Base-by-base conservation (phyloP, 2,888 invertebrate species). In the Pyrochroa serraticornis region DNA sequence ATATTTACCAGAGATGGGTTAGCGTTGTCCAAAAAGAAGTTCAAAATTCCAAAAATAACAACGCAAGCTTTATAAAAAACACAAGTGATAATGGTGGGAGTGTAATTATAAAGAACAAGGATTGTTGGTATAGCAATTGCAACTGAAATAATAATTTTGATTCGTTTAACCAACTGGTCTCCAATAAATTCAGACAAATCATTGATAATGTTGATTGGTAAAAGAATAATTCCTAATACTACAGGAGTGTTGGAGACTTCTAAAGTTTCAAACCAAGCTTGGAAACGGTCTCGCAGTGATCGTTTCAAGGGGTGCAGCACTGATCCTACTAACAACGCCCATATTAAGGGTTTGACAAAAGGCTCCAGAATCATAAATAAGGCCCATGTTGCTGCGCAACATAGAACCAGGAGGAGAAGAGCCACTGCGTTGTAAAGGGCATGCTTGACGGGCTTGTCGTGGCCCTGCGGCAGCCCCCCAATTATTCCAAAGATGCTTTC, bases 281-380 rank as follows among this genome's bases (percentile, higher is more conserved):
- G 87, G 13, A 94, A 83, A 59, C 85, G 82, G 58, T 87, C 87
- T 0, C 94, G 88, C 39, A 97, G 78, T 52, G 86, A 88, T 60
- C 90, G 85, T 78, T 98, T 98, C 73, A 96, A 90, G 0, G 98
- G 98, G 78, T 96, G 95, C n/a, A 98, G 83, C 35, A 97, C 91
- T 0, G 97, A 95, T n/a, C 99, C 99, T 71, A 96, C 93, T 32
- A 99, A 82, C 53, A 96, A 82, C 0, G 98, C 97, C 98, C 98
- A 99, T 67, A 97, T 84, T 49, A 99, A 79, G 0, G 98, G 97
- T 67, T 93, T 91, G 33, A 98, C 87, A 79, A 97, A 97, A 0
- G 96, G 95, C 70, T 93, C 91, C 31, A 97, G 81, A 65, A 94
- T 91, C 62, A 92, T 84, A 78, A 92, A 95, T 6, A 95, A 83